Evolutionary conservation across 2,797 vertebrate species (phyloP).

Genomic region (Notolabrus celidotus): DNA sequence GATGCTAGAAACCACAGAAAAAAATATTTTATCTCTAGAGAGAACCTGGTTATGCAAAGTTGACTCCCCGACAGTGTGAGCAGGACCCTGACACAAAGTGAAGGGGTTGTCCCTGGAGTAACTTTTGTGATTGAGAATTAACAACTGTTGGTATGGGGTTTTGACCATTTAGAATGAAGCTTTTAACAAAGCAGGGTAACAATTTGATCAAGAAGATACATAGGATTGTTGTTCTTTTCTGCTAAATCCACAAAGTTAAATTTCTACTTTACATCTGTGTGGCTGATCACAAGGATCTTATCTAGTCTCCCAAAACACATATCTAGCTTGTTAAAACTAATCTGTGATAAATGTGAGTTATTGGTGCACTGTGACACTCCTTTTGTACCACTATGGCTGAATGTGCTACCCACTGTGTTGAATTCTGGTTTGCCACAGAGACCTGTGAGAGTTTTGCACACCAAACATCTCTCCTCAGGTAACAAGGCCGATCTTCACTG

Average conservation of each 20-base stretch:
- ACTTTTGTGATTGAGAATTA: no score
- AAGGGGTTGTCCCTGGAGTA: no score
- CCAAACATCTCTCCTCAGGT: conserved; percentile 36
- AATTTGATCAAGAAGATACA: no score
- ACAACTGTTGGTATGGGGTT: no score
- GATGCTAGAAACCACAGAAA: not conserved
- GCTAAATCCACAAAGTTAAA: not conserved
- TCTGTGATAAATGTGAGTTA: conserved; percentile 12
- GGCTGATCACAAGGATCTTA: not conserved
- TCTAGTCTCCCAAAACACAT: conserved; percentile 1
- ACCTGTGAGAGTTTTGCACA: conserved; percentile 38
- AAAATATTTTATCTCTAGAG: not conserved
- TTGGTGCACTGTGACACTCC: not conserved
- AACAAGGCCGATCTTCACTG: conserved; percentile 17
- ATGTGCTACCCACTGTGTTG: conserved; percentile 41
- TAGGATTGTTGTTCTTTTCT: not conserved
- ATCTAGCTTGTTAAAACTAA: conserved; percentile 20
- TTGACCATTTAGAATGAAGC: no score
- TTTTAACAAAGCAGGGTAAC: no score
- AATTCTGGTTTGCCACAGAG: conserved; percentile 44
- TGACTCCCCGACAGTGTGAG: no score
- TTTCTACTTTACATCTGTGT: not conserved
- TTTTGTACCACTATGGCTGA: conserved; percentile 16
- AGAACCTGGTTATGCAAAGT: no score
- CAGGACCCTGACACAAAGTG: no score